Evolutionary conservation across 2,888 invertebrate species (phyloP).

Genomic region (Trypoxylon attenuatum): DNA sequence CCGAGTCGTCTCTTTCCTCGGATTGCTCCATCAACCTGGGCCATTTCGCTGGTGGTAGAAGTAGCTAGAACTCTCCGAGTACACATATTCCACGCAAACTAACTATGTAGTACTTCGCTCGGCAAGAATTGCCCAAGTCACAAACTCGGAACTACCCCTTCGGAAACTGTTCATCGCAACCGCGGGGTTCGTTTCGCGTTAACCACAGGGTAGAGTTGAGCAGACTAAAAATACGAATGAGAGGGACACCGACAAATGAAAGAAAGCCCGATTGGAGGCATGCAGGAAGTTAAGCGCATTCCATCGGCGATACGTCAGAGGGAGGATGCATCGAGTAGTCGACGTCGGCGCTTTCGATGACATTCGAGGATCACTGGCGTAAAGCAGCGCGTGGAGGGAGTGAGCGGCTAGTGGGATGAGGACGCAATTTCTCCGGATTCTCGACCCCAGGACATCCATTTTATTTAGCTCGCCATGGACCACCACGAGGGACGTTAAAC

Average conservation of each 20-base stretch:
- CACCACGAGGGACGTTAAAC: conserved; percentile 58
- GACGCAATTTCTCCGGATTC: conserved; percentile 71
- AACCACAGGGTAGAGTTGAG: too few relatives aligned
- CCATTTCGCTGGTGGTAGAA: neutral
- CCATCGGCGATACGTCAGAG: conserved; percentile 8
- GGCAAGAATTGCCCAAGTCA: neutral
- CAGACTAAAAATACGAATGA: neutral
- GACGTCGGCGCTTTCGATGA: conserved; percentile 38
- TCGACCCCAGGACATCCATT: conserved; percentile 71
- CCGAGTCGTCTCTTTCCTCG: conserved; percentile 26
- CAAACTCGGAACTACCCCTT: neutral
- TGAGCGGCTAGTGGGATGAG: conserved; percentile 16
- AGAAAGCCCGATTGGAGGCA: neutral
- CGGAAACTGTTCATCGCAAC: too few relatives aligned
- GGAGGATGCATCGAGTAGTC: conserved; percentile 17
- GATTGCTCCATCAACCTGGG: conserved; percentile 36
- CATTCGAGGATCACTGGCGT: conserved; percentile 23
- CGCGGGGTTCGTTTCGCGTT: too few relatives aligned
- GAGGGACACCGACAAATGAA: neutral
- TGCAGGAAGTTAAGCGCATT: conserved; percentile 1
- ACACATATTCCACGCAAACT: neutral
- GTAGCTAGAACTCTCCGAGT: neutral
- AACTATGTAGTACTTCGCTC: neutral
- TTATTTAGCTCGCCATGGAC: conserved; percentile 69
- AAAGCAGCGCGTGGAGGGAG: neutral